Evolutionary conservation across 2,113 vertebrate species (phyloP), one percentile per base, ranked within the genome.

Genomic region (Mobula birostris): DNA sequence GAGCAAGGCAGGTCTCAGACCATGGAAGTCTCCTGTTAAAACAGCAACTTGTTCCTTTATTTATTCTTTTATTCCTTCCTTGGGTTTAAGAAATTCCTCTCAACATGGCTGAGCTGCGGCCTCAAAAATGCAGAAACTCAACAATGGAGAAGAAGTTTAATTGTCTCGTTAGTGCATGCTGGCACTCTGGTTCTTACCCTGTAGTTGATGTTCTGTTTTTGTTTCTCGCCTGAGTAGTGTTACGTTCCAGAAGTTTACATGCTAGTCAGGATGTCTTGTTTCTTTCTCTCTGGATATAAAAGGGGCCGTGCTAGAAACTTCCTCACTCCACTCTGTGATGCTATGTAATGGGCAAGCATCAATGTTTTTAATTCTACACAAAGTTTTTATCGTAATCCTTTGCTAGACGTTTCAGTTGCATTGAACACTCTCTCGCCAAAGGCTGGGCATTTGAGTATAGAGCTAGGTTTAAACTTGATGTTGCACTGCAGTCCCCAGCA

Each of bases 21-120:
- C 96, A 98, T 99, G 98, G 98, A 99, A 96, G 97, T 99, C 88
- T 99, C 98, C 96, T 99, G 98, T 96, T 99, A 98, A 97, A 96
- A 95, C 91, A 12, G 36, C 91, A 56, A 56, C 40, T 93, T 40
- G 36, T 74, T 74, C 48, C 32, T 14, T 48, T 48, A 74, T 93
- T 93, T 93, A 21, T 93, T 11, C 66, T 17, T 17, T 17, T 48
- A 48, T 48, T 17, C 68, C 17, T 11, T 95, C 94, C 94, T 95
- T 74, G 15, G 94, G 96, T 96, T 94, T 95, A 95, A 95, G 96
- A 96, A 94, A 95, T 95, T 94, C 94, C 95, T 95, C 79, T 94
- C 94, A 95, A 95, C 96, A 95, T 95, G 29, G 96, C 95, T 95
- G 94, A 94, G 96, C 95, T 94, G 95, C 92, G 96, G 95, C 95